Percentiles rank a stretch among this genome's conserved stretches.
These are phyloP conservation scores for Meloidogyne exigua DNA, from an alignment of 1,140 invertebrate genomes.

Conservation along the genomic window DNA sequence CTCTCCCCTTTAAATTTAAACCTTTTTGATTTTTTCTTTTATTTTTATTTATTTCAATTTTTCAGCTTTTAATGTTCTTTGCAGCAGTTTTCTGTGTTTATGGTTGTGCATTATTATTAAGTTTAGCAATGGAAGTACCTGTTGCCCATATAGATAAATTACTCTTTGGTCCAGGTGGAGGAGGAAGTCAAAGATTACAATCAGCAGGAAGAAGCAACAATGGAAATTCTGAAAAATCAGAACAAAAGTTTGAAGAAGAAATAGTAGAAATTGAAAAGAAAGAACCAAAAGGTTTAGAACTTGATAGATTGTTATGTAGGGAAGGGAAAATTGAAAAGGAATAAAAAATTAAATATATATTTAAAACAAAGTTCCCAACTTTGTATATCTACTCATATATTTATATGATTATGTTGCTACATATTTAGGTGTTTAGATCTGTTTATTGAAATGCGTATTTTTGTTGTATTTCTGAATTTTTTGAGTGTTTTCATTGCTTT, in stretches of 20 bases:
- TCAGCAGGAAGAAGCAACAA: neutral
- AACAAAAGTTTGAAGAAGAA: neutral
- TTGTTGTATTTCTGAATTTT: too few species aligned
- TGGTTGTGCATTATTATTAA: conserved; percentile 48
- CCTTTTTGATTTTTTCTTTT: neutral
- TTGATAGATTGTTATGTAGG: neutral
- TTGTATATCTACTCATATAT: too few species aligned
- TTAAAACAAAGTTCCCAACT: too few species aligned
- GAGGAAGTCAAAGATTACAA: conserved; percentile 6
- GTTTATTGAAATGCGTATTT: too few species aligned
- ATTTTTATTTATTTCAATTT: conserved; percentile 6
- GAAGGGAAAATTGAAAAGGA: neutral
- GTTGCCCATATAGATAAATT: conserved; percentile 56
- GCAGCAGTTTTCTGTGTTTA: conserved; percentile 58
- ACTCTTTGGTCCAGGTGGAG: conserved; percentile 37
- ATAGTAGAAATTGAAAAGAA: neutral
- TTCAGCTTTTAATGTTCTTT: conserved; percentile 54
- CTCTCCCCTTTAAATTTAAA: too few species aligned
- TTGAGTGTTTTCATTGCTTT: too few species aligned
- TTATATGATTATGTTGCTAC: too few species aligned
- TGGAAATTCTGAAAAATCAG: neutral
- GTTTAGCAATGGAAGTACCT: conserved; percentile 58
- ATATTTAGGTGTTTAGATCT: too few species aligned
- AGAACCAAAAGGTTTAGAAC: neutral
- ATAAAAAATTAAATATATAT: neutral